Base-by-base conservation (phyloP, 2,797 vertebrate genomes). In the Tauraco hartlaubi region DNA sequence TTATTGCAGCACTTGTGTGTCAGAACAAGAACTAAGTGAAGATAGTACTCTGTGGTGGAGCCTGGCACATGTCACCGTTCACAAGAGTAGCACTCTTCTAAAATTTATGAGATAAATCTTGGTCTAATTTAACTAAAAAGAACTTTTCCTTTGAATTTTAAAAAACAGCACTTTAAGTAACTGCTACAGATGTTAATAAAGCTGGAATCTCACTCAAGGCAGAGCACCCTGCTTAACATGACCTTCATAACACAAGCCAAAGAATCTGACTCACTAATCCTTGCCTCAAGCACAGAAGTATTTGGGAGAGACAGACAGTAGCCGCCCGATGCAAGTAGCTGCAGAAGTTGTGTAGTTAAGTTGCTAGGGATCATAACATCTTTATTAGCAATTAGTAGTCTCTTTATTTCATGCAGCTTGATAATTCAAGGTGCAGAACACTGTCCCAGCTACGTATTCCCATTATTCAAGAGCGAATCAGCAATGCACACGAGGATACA, bases 251-350 rank as follows among this genome's bases (percentile, higher is more conserved):
- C n/a, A 51, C 35, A 74, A 69, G 49, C 72, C 87, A 85, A 93
- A 82, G 64, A 90, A 83, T 48, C 39, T 89, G 78, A 93, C 37
- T 96, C 64, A 39, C n/a, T 77, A 91, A 92, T 68, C 73, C 64
- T 74, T 72, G 61, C 69, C 84, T 89, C 62, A n/a, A 90, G 86
- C 72, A 77, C 58, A 49, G 15, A 69, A 75, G 49, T 58, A 72
- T 66, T 46, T 90, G 39, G 29, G 68, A 94, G 52, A 89, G 26
- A 76, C 22, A 78, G 74, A 82, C 68, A 72, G 81, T 49, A 92
- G 86, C 59, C 80, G 58, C 4, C 0, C 0, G 0, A 74, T 9
- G 56, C 54, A 94, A 88, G 80, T 1, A 78, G 85, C 69, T 62
- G 74, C 81, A 82, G 56, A 85, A 87, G n/a, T 20, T 33, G 37